Evolutionary conservation across 1,140 invertebrate species (phyloP).

Genomic region (Diachasmimorpha longicaudata): DNA sequence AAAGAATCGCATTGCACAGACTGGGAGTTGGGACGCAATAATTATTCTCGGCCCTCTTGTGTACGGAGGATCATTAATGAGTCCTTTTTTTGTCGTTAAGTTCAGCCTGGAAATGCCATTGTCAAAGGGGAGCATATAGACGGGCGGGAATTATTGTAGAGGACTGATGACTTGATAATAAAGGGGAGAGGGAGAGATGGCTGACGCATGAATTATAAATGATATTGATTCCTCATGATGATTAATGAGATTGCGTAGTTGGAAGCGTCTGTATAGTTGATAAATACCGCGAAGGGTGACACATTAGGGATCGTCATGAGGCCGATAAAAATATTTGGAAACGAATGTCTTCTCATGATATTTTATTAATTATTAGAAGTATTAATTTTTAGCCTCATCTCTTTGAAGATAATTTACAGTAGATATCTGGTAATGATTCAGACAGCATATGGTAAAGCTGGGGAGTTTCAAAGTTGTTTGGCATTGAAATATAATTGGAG

Average conservation of each 20-base stretch:
- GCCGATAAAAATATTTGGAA: no score
- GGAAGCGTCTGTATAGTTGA: neutral
- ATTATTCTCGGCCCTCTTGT: neutral
- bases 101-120: neutral
- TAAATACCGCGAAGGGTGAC: neutral
- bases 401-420: neutral
- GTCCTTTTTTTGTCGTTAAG: neutral
- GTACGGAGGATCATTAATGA: neutral
- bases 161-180: neutral
- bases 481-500: slow-evolving; percentile 5
- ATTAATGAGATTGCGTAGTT: slow-evolving; percentile 40
- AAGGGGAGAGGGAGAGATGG: no score
- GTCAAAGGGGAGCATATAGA: neutral
- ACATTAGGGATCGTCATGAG: no score
- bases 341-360: neutral
- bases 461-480: neutral
- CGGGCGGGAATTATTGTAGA: neutral
- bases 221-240: slow-evolving; percentile 41
- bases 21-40: neutral
- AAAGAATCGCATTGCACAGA: neutral
- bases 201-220: no score
- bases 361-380: neutral
- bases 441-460: neutral
- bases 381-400: neutral
- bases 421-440: neutral